These are phyloP conservation scores for Lamellibrachia satsuma DNA, from an alignment of 2,888 invertebrate genomes.

Conservation along the genomic window DNA sequence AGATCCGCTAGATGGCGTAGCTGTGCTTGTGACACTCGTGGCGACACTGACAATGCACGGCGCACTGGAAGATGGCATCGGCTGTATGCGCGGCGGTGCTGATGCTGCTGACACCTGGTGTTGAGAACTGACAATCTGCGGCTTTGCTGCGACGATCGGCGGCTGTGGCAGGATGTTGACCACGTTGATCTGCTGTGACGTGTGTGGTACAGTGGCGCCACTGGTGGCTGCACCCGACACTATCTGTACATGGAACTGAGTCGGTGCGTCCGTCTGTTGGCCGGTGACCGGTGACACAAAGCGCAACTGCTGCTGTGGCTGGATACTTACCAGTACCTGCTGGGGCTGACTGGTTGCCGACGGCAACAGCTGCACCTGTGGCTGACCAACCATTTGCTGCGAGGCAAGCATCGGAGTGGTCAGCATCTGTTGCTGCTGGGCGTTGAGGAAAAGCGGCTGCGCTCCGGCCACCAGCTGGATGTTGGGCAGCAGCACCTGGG, in stretches of 20 bases:
- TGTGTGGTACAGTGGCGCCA: neutral
- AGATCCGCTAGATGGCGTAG: neutral
- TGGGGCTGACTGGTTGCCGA: neutral
- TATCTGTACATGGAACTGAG: slow-evolving; percentile 14
- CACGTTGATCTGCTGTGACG: neutral
- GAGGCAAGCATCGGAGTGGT: neutral
- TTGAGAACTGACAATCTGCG: slow-evolving; percentile 6
- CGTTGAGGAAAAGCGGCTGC: neutral
- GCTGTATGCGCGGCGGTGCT: neutral
- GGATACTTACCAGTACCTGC: neutral
- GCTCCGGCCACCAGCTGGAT: neutral
- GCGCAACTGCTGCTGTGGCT: slow-evolving; percentile 21
- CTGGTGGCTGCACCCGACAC: neutral
- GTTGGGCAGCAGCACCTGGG: slow-evolving; percentile 32
- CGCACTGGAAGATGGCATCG: neutral
- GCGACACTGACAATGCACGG: slow-evolving; percentile 7
- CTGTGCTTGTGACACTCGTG: slow-evolving; percentile 8
- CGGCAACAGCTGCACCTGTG: slow-evolving; percentile 21
- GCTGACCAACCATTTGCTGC: slow-evolving; percentile 24
- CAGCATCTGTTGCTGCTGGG: slow-evolving; percentile 14
- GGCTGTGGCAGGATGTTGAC: slow-evolving; percentile 32
- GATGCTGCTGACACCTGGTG: neutral
- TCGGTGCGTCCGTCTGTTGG: neutral
- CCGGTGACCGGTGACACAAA: slow-evolving; percentile 19
- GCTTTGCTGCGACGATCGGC: slow-evolving; percentile 13